phyloP scores from a whole-genome alignment of 2,113 vertebrate species.

The Sus scrofa region T2T-Sscrofa CM000824.6:212980501-212981000 shows the following conservation, averaged over 20 bases:
- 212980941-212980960: neutral
- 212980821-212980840: neutral
- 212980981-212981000: neutral
- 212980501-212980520: neutral
- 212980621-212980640: neutral
- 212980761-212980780: neutral
- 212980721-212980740: neutral
- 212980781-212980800: neutral
- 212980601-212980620: neutral
- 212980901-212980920: neutral
- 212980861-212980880: neutral
- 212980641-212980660: neutral
- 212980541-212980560: neutral
- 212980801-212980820: neutral
- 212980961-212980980: neutral
- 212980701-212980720: neutral
- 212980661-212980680: neutral
- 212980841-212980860: neutral
- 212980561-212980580: neutral
- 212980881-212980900: neutral
- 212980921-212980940: neutral
- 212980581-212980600: neutral
- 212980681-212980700: conserved; percentile 18
- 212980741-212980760: neutral
- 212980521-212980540: conserved; percentile 47